Base-by-base conservation (phyloP, 2,888 invertebrate genomes). In the Drosophila nr. medialis region DNA sequence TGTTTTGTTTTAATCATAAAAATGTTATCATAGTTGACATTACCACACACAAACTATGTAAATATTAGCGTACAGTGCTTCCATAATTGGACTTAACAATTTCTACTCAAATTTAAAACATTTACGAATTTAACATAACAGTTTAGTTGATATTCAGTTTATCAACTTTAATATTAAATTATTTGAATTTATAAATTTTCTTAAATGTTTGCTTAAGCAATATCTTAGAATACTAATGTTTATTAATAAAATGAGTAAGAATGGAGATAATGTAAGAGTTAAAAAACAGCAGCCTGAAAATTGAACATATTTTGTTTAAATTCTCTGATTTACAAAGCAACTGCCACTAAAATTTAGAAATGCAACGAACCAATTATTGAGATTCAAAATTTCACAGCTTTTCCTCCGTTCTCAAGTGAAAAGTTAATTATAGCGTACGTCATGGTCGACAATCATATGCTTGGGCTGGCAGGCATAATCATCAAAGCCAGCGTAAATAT, bases 401-500 rank as follows among this genome's bases (percentile, higher is more conserved):
- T 45, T 8, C 45, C 8, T 45, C 1, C 24, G 2, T 8, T 15
- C 24, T 45, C 45, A 45, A 24, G 15, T 1, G 45, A 15, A 8
- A 15, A 8, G 8, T 24, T 24, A 24, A 8, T 45, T 32, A 18
- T 27, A 42, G 69, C 24, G 21, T 61, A 71, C 45, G 45, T n/a
- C 0, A 1, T 18, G 7, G 59, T n/a, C 21, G 4, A 21, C 21
- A 3, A 21, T 50, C 38, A 27, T 30, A 1, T 45, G 13, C 2
- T 8, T 1, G 1, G 13, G 36, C 1, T 27, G 21, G 21, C 6
- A 7, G 21, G 32, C 30, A 53, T 77, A 63, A 74, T 50, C 34
- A 64, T 75, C 71, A 80, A 80, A 83, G 66, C 34, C 67, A 61
- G 36, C 36, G 60, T 68, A 64, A 48, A 72, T 71, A 62, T 72